Percentiles rank a stretch among this genome's conserved stretches.
phyloP scores from a whole-genome alignment of 2,888 invertebrate species.

The Drosophila phalerata region DNA sequence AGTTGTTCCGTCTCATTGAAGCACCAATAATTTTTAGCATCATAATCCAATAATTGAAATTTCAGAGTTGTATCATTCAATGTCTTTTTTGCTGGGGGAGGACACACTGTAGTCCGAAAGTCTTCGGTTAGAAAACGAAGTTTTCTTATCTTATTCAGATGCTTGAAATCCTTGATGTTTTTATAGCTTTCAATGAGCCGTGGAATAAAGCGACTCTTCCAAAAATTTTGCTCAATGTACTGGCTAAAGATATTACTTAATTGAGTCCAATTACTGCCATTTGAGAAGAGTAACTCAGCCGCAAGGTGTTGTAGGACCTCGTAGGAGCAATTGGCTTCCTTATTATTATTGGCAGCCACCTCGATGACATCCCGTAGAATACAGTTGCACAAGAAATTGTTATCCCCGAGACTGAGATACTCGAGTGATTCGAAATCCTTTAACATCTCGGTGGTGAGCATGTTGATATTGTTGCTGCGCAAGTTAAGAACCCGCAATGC shows the following conservation, averaged over 20 bases:
- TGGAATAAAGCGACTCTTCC: constrained; percentile 48
- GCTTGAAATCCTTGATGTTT: constrained; percentile 59
- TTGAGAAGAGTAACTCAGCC: constrained; percentile 7
- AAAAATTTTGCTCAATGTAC: constrained; percentile 39
- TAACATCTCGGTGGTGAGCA: constrained; percentile 87
- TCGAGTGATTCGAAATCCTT: constrained; percentile 86
- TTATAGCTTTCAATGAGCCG: constrained; percentile 51
- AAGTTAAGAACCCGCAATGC: constrained; percentile 86
- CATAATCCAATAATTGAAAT: constrained; percentile 84
- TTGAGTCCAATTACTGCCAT: background rate
- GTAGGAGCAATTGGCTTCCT: constrained; percentile 68
- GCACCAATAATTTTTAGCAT: constrained; percentile 83
- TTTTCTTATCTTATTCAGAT: constrained; percentile 48
- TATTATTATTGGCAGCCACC: constrained; percentile 79
- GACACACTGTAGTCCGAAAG: constrained; percentile 32
- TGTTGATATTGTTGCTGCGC: constrained; percentile 87
- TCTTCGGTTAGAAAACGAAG: constrained; percentile 50
- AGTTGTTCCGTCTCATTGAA: constrained; percentile 82
- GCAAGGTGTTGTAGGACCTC: constrained; percentile 39
- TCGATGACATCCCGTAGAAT: constrained; percentile 86
- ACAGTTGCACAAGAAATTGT: constrained; percentile 88
- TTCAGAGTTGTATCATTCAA: constrained; percentile 64
- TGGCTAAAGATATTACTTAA: background rate
- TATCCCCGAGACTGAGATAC: constrained; percentile 86
- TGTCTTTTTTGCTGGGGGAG: constrained; percentile 34